Percentiles rank a stretch among this genome's conserved stretches.
Conservation (phyloP, 1,140 invertebrate genomes). For the Bombus haemorrhoidalis region DNA sequence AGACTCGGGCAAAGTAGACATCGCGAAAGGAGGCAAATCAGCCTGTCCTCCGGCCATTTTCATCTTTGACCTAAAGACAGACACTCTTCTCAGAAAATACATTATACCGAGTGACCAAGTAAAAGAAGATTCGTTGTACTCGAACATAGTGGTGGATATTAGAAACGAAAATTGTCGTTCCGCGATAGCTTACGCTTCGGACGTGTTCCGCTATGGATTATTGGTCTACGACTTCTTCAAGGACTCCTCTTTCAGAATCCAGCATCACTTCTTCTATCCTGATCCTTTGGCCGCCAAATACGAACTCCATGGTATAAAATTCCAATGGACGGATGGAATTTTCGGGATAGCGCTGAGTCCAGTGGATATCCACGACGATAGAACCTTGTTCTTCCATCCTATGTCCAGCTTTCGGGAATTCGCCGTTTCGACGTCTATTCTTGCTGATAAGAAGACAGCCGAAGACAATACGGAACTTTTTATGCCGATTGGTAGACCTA, state of each 20-base stretch:
- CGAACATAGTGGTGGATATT: conserved; percentile 89
- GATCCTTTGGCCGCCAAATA: conserved; percentile 88
- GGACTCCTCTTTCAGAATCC: conserved; percentile 87
- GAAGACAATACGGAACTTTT: conserved; percentile 84
- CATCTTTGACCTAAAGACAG: conserved; percentile 87
- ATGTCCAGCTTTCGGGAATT: conserved; percentile 91
- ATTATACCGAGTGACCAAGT: conserved; percentile 86
- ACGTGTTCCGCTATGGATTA: conserved; percentile 90
- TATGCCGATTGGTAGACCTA: conserved; percentile 84
- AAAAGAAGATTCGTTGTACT: conserved; percentile 88
- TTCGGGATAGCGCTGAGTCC: conserved; percentile 89
- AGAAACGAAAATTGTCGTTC: conserved; percentile 85
- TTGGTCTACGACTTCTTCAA: conserved; percentile 87
- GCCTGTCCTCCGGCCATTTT: conserved; percentile 89
- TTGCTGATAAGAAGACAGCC: conserved; percentile 84
- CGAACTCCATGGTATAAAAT: conserved; percentile 87
- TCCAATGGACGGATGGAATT: conserved; percentile 92
- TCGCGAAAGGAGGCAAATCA: conserved; percentile 86
- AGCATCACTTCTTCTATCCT: conserved; percentile 89
- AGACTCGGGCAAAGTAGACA: conserved; percentile 89
- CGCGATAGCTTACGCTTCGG: conserved; percentile 87
- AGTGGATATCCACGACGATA: conserved; percentile 82
- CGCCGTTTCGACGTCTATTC: conserved; percentile 85
- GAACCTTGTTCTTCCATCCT: conserved; percentile 89
- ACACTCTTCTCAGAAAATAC: conserved; percentile 85